phyloP scores from a whole-genome alignment of 2,113 vertebrate genomes.

The Onychostoma macrolepis region DNA sequence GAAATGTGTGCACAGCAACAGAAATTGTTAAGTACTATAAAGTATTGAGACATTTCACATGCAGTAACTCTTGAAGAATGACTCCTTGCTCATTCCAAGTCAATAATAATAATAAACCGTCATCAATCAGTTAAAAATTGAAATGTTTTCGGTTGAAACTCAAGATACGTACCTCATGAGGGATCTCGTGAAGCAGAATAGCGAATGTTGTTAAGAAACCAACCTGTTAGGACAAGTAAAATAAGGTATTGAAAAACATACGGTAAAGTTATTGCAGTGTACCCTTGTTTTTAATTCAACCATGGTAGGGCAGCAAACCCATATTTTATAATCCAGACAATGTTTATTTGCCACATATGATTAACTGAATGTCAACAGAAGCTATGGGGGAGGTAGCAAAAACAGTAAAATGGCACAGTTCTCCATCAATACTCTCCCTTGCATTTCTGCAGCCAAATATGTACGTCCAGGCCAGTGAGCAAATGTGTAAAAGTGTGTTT shows the following conservation, averaged over 20 bases:
- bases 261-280: background rate
- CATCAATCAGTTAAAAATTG: conserved; percentile 14
- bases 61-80: background rate
- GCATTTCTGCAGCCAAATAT: conserved; percentile 22
- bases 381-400: conserved; percentile 31
- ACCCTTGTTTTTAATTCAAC: background rate
- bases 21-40: background rate
- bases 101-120: background rate
- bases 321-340: background rate
- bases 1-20: background rate
- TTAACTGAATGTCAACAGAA: conserved; percentile 26
- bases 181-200: conserved; percentile 97
- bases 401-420: conserved; percentile 30
- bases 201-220: conserved; percentile 93
- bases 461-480: conserved; percentile 36
- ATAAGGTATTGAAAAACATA: background rate
- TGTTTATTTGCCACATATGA: conserved; percentile 17
- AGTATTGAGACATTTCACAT: background rate
- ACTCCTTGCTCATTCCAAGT: background rate
- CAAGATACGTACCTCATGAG: conserved; percentile 88
- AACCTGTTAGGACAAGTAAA: conserved; percentile 76
- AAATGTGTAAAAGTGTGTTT: conserved; percentile 47
- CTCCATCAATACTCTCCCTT: conserved; percentile 11
- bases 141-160: background rate
- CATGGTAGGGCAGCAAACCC: background rate